These are phyloP conservation scores for Onthophagus taurus DNA, from an alignment of 1,140 invertebrate genomes.

Conservation along the genomic window DNA sequence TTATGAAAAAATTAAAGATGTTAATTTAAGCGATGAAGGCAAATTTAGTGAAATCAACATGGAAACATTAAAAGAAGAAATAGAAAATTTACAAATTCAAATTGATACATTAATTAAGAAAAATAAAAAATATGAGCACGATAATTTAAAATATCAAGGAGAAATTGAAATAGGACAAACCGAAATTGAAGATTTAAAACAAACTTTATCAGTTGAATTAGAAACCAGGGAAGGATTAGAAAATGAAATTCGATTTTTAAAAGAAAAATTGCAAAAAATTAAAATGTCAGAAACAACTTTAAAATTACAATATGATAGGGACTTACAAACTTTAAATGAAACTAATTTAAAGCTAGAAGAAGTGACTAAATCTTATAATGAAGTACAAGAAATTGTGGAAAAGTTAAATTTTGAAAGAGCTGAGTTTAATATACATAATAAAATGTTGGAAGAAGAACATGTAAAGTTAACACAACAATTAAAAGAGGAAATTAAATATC, in stretches of 20 bases:
- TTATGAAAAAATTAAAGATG: slow-evolving; percentile 39
- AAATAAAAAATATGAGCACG: slow-evolving; percentile 31
- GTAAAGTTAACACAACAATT: neutral
- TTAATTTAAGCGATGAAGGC: slow-evolving; percentile 39
- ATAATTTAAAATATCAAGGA: slow-evolving; percentile 29
- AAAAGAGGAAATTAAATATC: neutral
- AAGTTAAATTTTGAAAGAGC: slow-evolving; percentile 1
- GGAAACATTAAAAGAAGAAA: slow-evolving; percentile 31
- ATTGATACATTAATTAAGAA: slow-evolving; percentile 32
- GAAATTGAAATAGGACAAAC: slow-evolving; percentile 27
- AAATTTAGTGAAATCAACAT: slow-evolving; percentile 33
- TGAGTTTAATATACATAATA: neutral
- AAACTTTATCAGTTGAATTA: slow-evolving; percentile 25
- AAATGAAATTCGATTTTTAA: slow-evolving; percentile 21
- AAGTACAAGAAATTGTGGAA: slow-evolving; percentile 4
- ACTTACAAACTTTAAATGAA: slow-evolving; percentile 19
- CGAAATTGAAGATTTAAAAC: slow-evolving; percentile 24
- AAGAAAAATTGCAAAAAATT: slow-evolving; percentile 26
- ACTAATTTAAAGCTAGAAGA: too few species aligned
- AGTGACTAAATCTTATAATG: slow-evolving; percentile 14
- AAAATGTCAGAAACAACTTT: slow-evolving; percentile 31
- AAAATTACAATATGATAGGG: slow-evolving; percentile 30
- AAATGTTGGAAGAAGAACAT: slow-evolving; percentile 5
- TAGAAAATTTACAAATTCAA: slow-evolving; percentile 29
- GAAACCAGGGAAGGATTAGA: slow-evolving; percentile 22